A percentile compares a stretch with the other conserved stretches of the same genome.
Conservation (phyloP, 2,797 vertebrate species). For the Psittacula derbiana region DNA sequence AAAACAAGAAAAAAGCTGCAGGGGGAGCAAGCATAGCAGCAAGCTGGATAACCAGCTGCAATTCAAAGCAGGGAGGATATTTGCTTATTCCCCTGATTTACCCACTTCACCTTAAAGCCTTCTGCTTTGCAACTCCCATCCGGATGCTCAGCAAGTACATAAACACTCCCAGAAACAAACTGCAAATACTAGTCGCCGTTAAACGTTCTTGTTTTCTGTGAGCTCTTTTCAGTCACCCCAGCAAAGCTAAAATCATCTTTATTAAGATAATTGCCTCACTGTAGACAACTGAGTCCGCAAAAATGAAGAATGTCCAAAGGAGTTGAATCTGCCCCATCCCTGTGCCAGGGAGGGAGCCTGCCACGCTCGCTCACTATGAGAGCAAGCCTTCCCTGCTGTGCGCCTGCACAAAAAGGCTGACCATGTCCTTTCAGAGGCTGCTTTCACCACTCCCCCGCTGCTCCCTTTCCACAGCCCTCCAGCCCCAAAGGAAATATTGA, state of each 20-base stretch:
- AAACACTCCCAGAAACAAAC: neutral
- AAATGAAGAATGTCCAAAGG: neutral
- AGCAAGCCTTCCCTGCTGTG: neutral
- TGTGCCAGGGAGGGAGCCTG: neutral
- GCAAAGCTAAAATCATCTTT: conserved; percentile 43
- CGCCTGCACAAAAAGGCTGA: neutral
- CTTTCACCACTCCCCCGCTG: neutral
- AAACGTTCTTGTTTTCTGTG: neutral
- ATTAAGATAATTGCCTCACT: conserved; percentile 41
- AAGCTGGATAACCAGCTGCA: neutral
- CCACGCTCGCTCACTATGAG: accelerated
- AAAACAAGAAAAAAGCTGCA: neutral
- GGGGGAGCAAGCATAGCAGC: neutral
- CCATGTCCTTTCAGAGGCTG: neutral
- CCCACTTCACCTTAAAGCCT: neutral
- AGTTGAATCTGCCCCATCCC: neutral
- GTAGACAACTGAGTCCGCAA: conserved; percentile 33
- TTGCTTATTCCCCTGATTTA: neutral
- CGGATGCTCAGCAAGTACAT: neutral
- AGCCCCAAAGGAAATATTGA: neutral
- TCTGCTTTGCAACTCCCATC: neutral
- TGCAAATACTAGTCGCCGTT: neutral
- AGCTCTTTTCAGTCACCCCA: conserved; percentile 9
- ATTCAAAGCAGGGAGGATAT: neutral
- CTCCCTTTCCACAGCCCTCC: neutral